Evolutionary conservation across 2,113 vertebrate genomes (phyloP).

Genomic region (Lichenostomus cassidix): DNA sequence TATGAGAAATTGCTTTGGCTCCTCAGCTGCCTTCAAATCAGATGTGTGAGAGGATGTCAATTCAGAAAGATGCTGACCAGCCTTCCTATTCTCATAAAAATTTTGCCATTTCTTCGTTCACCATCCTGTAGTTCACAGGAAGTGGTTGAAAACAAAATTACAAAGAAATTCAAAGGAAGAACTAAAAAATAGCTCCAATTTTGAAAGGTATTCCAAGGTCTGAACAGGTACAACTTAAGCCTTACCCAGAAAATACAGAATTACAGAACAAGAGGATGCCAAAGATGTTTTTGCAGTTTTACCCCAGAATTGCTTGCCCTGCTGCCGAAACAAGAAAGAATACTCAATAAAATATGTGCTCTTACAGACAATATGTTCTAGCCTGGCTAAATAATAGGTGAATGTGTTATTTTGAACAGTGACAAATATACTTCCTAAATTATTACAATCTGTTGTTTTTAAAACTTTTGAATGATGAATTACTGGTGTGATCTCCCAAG

Average conservation of each 20-base stretch:
- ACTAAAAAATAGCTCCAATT: not conserved
- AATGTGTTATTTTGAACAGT: not conserved
- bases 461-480: not conserved
- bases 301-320: not conserved
- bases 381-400: not conserved
- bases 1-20: slow-evolving; percentile 1
- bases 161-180: not conserved
- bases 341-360: not conserved
- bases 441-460: not conserved
- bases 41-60: not conserved
- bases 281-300: not conserved
- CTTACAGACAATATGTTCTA: not conserved
- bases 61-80: not conserved
- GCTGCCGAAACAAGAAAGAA: not conserved
- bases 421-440: not conserved
- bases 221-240: not conserved
- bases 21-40: not conserved
- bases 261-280: not conserved
- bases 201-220: not conserved
- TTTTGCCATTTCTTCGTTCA: slow-evolving; percentile 1
- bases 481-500: not conserved
- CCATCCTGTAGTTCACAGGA: not conserved
- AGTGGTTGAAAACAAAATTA: not conserved
- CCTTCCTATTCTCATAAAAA: not conserved
- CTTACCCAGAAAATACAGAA: not conserved